Conservation (phyloP, 2,113 vertebrate species). For the Anarhynchus alexandrinus region DNA sequence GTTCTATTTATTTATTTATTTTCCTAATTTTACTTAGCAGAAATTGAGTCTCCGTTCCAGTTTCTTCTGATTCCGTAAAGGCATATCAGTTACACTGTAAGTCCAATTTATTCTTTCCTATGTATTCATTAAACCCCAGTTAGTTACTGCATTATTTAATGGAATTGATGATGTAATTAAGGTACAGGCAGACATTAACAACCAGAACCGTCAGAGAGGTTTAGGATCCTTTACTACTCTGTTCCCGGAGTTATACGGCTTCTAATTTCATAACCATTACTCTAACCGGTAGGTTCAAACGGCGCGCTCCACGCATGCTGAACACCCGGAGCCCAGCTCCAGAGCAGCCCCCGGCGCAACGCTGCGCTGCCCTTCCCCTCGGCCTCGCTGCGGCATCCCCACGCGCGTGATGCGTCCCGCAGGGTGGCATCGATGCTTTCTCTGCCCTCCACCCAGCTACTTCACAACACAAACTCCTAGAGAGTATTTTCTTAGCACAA, state of each 20-base stretch:
- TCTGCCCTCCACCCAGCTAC: not conserved
- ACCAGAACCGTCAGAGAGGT: conserved; percentile 12
- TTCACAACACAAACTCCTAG: not conserved
- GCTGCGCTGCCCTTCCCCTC: accelerated
- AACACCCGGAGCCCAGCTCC: not conserved
- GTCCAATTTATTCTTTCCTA: not conserved
- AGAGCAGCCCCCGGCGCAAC: accelerated
- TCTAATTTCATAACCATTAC: not conserved
- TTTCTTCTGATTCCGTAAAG: not conserved
- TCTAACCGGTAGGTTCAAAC: not conserved
- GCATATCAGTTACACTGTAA: not conserved
- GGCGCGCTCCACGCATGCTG: accelerated
- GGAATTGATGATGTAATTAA: not conserved
- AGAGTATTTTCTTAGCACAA: not conserved
- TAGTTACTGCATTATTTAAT: not conserved
- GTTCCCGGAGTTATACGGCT: not conserved
- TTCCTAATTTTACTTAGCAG: not conserved
- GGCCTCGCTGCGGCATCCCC: not conserved
- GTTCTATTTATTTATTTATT: not conserved
- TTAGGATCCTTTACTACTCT: conserved; percentile 21
- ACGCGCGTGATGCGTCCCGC: accelerated
- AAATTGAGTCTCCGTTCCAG: not conserved
- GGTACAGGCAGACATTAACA: conserved; percentile 14
- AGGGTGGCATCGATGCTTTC: too few species aligned
- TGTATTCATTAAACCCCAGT: conserved; percentile 19